Base-by-base conservation (phyloP, 1,140 invertebrate genomes). In the Drosophila micromelanica region DNA sequence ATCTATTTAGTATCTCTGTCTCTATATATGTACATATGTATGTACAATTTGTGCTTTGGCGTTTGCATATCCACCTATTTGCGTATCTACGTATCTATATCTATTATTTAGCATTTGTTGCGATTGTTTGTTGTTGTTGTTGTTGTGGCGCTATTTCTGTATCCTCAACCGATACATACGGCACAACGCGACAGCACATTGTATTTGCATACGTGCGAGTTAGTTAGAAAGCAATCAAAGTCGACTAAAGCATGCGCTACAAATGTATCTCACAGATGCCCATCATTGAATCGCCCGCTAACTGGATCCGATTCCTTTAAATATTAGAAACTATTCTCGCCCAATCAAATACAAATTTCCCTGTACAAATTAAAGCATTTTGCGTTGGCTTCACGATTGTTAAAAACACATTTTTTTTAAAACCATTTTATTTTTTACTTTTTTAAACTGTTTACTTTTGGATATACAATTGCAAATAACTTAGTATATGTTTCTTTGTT, bases 61-160 rank as follows among this genome's bases (percentile, higher is more conserved):
- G n/a, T 40, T 52, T 62, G 48, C 30, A 61, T 69, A 62, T 62
- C 57, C 62, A 37, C 30, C 11, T 54, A 54, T 38, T 13, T 51
- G 38, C 35, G 48, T 27, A 27, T 27, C 23, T 27, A 27, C 30
- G 40, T 38, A 54, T 17, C 49, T 42, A 61, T 73, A 57, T 82
- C 56, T 85, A 61, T 76, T 73, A 80, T 85, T 85, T 84, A 74
- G 80, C 76, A 84, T 85, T 80, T 78, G 65, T 75, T 76, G 64
- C 63, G 57, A 30, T n/a, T 52, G 40, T 43, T 59, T 27, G 27
- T 27, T 27, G 27, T 27, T 27, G 27, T 27, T 27, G 27, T 5
- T 6, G 27, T 27, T 52, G 32, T 59, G 43, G 32, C 52, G 64
- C 45, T 67, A 67, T 67, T 67, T 67, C 20, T 67, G 55, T 59